Evolutionary conservation across 1,140 invertebrate genomes (phyloP), one percentile per base, ranked within the genome.

Genomic region (Drosophila equinoxialis): DNA sequence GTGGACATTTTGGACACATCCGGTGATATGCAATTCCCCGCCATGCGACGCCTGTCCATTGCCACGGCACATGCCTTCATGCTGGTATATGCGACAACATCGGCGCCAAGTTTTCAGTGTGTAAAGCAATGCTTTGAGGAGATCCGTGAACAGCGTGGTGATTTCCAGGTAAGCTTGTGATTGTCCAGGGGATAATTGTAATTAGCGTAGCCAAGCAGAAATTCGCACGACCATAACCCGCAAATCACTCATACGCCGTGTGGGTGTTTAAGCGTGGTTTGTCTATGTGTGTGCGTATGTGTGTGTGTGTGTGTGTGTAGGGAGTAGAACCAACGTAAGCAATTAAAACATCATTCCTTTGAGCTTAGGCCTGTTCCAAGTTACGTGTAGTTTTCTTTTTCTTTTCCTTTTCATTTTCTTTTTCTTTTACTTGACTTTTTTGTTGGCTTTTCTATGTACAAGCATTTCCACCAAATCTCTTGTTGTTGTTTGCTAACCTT

Each of bases 1-100:
- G 96, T 98, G 42, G 97, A 98, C 90, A 96, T 98, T 54, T 90
- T 98, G 78, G 97, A 98, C 91, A 98, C 97, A 3, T 96, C 96
- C 10, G 95, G 97, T 35, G 96, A 97, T 90, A 94, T 96, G 90
- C 96, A 97, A 91, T 98, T 97, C 92, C 97, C 97, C 14, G 96
- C 96, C 30, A 97, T 97, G 96, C 93, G 95, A 69, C 93, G 96
- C 57, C 93, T 98, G 26, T 97, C 96, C 77, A 97, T 98, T 79
- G 96, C 97, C 1, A 98, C 96, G 3, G 97, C 97, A 5, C 96
- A 97, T 91, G 97, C 97, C 7, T 98, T 98, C 90, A 94, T 98
- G 41, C 93, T 98, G 14, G 97, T 98, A 8, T 98, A 98, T 91
- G 95, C 96, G 11, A 95, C 97, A n/a, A 96, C 96, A 17, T 95